phyloP scores from a whole-genome alignment of 2,888 invertebrate species.

The Drosophila mercatorum region DNA sequence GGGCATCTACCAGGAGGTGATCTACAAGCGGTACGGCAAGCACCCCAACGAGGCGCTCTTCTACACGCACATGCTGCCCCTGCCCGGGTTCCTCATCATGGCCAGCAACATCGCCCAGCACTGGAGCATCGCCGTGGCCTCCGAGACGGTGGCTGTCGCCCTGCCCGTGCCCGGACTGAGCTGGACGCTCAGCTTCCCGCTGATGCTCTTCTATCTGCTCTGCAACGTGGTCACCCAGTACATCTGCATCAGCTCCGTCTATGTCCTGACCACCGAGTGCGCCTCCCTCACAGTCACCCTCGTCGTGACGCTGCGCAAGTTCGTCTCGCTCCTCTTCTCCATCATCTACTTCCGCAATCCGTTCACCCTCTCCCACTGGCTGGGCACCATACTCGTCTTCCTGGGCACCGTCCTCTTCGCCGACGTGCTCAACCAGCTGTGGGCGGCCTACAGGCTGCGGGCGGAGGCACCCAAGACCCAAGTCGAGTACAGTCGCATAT shows the following conservation, averaged over 20 bases:
- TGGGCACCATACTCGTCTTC: conserved; percentile 95
- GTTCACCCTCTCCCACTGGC: conserved; percentile 95
- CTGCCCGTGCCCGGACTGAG: conserved; percentile 85
- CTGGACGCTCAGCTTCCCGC: conserved; percentile 86
- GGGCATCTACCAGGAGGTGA: conserved; percentile 97
- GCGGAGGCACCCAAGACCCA: conserved; percentile 7
- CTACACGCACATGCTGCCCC: conserved; percentile 94
- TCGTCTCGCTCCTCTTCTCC: conserved; percentile 96
- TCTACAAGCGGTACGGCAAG: conserved; percentile 94
- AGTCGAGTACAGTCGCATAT: conserved; percentile 46
- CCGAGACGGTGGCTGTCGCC: conserved; percentile 85
- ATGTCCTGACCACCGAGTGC: conserved; percentile 96
- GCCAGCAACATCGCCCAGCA: conserved; percentile 91
- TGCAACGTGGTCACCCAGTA: conserved; percentile 96
- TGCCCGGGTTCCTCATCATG: conserved; percentile 95
- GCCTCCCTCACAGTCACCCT: conserved; percentile 97
- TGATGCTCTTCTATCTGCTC: conserved; percentile 90
- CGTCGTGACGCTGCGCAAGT: conserved; percentile 97
- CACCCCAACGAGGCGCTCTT: conserved; percentile 95
- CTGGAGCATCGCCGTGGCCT: conserved; percentile 88
- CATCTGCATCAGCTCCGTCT: conserved; percentile 97
- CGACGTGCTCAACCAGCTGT: conserved; percentile 87
- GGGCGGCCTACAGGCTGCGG: conserved; percentile 34
- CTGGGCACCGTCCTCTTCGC: conserved; percentile 96
- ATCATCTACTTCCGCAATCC: conserved; percentile 96